Evolutionary conservation across 2,113 vertebrate genomes (phyloP).

Genomic region (Stercorarius parasiticus): DNA sequence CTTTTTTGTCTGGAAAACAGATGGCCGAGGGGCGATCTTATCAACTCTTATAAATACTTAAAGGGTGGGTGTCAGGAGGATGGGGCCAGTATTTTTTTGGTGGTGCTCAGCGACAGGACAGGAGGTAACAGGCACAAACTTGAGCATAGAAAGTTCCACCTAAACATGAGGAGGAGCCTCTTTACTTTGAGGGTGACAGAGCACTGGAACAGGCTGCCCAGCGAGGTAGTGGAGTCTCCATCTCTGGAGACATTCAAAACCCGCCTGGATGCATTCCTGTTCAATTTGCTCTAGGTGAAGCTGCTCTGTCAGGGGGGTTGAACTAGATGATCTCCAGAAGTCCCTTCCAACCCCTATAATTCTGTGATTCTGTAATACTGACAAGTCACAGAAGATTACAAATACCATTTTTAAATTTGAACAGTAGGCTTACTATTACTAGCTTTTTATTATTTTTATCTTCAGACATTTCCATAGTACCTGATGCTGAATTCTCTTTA

Average conservation of each 20-base stretch:
- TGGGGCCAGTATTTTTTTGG: background rate
- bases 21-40: too few species aligned
- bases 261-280: too few species aligned
- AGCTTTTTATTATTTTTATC: background rate
- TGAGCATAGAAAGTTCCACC: background rate
- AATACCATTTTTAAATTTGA: background rate
- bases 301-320: too few species aligned
- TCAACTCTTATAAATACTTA: too few species aligned
- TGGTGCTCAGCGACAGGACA: background rate
- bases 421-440: background rate
- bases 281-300: too few species aligned
- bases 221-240: background rate
- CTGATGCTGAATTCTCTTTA: background rate
- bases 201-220: background rate
- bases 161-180: background rate
- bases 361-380: background rate
- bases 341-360: too few species aligned
- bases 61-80: too few species aligned
- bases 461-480: background rate
- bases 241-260: background rate
- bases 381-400: background rate
- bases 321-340: too few species aligned
- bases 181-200: background rate
- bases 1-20: too few species aligned
- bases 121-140: background rate